Evolutionary conservation across 2,113 vertebrate species (phyloP).

Genomic region (Accipiter virgatus): DNA sequence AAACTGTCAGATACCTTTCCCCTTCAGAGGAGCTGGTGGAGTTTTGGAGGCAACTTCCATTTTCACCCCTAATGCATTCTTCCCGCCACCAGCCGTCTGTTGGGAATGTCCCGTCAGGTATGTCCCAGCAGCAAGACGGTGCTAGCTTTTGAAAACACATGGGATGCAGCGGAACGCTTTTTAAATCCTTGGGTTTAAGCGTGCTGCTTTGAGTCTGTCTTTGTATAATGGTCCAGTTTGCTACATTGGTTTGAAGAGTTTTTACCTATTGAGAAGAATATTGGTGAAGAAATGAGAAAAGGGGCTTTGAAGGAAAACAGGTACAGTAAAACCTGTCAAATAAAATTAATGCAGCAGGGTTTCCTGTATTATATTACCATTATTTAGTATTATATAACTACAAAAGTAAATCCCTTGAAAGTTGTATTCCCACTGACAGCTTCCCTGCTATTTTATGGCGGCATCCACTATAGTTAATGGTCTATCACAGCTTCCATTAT

Average conservation of each 20-base stretch:
- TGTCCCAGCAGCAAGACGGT: neutral
- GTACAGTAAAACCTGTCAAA: neutral
- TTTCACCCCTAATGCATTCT: neutral
- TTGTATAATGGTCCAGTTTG: neutral
- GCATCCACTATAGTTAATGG: constrained; percentile 34
- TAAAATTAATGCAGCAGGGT: neutral
- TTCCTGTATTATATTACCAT: constrained; percentile 13
- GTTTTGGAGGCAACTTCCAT: neutral
- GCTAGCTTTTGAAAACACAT: neutral
- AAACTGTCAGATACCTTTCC: neutral
- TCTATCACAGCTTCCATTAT: constrained; percentile 8
- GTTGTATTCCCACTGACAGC: constrained; percentile 35
- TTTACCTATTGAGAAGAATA: neutral
- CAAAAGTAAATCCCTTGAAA: constrained; percentile 27
- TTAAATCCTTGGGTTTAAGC: neutral
- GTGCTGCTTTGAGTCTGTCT: neutral
- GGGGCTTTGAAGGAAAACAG: constrained; percentile 3
- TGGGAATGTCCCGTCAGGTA: neutral
- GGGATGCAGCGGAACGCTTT: neutral
- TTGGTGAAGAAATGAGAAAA: constrained; percentile 18
- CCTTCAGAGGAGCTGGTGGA: neutral
- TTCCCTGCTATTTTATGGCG: constrained; percentile 42
- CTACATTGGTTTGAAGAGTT: neutral
- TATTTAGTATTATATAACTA: constrained; percentile 38
- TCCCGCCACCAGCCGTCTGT: neutral